These are phyloP conservation scores for Scaptodrosophila latifasciaeformis DNA, from an alignment of 2,888 invertebrate genomes.

Conservation along the genomic window DNA sequence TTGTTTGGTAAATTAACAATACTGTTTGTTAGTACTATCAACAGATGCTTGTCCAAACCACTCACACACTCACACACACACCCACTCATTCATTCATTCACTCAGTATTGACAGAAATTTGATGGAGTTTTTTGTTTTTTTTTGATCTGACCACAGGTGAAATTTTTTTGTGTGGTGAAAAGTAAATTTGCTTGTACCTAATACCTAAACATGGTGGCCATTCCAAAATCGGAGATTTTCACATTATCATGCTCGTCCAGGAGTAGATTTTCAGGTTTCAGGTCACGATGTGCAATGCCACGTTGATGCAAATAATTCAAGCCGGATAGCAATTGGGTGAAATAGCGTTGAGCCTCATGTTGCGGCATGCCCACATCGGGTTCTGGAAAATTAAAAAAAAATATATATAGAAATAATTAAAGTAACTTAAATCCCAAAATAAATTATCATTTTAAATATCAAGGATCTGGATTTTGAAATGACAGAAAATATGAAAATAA, in stretches of 20 bases:
- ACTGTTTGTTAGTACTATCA: constrained; percentile 11
- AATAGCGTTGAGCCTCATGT: constrained; percentile 88
- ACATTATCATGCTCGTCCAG: constrained; percentile 88
- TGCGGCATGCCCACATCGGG: constrained; percentile 94
- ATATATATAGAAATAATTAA: neutral
- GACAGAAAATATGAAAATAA: constrained; percentile 2
- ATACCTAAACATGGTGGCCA: constrained; percentile 91
- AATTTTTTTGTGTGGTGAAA: constrained; percentile 1
- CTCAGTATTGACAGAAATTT: neutral
- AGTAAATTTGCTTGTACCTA: constrained; percentile 64
- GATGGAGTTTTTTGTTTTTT: neutral
- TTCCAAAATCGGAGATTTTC: constrained; percentile 98
- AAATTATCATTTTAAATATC: too few species aligned
- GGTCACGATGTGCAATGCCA: constrained; percentile 95
- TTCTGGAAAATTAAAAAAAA: constrained; percentile 78
- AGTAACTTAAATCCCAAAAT: neutral
- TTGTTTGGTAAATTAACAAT: constrained; percentile 22
- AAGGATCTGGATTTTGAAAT: too few species aligned
- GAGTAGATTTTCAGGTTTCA: constrained; percentile 97
- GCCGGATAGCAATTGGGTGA: constrained; percentile 89
- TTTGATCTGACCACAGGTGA: neutral
- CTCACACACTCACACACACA: constrained; percentile 5
- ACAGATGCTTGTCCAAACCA: constrained; percentile 1
- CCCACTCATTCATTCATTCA: too few species aligned
- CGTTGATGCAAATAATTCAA: constrained; percentile 90